A percentile compares a stretch with the other conserved stretches of the same genome.
phyloP scores from a whole-genome alignment of 2,888 invertebrate genomes.

The Drosophila vallismaia region DNA sequence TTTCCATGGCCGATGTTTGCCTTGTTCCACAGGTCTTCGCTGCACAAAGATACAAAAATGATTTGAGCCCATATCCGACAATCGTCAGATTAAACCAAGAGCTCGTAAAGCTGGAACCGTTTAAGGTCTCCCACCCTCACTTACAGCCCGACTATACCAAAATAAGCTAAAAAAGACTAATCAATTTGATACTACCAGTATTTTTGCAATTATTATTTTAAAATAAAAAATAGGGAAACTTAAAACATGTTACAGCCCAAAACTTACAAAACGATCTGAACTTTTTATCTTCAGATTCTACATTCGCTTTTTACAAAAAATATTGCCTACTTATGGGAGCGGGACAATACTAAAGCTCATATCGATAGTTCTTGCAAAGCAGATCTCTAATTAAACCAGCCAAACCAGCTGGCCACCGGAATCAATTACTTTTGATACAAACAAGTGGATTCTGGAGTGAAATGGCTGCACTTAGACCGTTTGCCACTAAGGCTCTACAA shows the following conservation, averaged over 20 bases:
- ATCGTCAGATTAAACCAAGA: slow-evolving; percentile 93
- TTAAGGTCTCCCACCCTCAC: slow-evolving; percentile 94
- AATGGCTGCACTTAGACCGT: slow-evolving; percentile 16
- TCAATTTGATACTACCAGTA: slow-evolving; percentile 44
- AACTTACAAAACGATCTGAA: background rate
- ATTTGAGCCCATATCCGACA: slow-evolving; percentile 93
- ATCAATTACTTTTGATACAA: background rate
- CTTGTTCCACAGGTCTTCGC: slow-evolving; percentile 97
- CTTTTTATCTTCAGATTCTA: background rate
- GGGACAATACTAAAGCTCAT: background rate
- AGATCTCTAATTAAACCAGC: slow-evolving; percentile 9
- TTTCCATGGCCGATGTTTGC: slow-evolving; percentile 97
- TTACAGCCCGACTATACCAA: slow-evolving; percentile 96
- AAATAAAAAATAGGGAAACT: too few species aligned
- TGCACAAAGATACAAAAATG: slow-evolving; percentile 93
- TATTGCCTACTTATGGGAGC: slow-evolving; percentile 26
- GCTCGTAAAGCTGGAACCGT: slow-evolving; percentile 93
- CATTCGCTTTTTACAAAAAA: background rate
- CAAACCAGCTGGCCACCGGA: slow-evolving; percentile 9
- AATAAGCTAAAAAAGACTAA: slow-evolving; percentile 89
- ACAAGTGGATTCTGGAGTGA: background rate
- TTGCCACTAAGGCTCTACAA: background rate
- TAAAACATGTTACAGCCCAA: too few species aligned
- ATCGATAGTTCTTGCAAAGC: slow-evolving; percentile 37
- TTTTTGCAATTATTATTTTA: slow-evolving; percentile 43